Percentiles rank a stretch among this genome's conserved stretches.
phyloP scores from a whole-genome alignment of 2,113 vertebrate species.

The Hypocryptadius cinnamomeus region DNA sequence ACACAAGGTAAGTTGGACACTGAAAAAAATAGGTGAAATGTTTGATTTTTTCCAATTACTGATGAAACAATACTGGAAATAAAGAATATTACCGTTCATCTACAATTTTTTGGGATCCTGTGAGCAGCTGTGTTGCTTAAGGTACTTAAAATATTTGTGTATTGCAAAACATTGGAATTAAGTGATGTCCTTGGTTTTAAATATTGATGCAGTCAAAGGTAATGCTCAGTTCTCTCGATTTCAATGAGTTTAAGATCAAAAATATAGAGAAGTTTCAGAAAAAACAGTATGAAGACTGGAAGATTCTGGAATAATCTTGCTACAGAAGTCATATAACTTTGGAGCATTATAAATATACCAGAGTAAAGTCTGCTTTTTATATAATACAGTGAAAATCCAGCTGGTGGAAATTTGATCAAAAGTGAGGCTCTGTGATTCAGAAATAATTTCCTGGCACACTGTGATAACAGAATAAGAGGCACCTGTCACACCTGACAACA shows the following conservation, averaged over 20 bases:
- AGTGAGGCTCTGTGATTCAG: neutral
- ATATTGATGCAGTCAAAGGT: neutral
- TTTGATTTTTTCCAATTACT: neutral
- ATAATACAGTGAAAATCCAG: neutral
- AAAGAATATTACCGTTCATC: neutral
- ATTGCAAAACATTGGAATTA: neutral
- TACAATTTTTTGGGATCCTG: neutral
- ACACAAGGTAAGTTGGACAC: neutral
- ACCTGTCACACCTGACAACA: neutral
- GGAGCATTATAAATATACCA: neutral
- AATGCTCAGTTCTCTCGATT: neutral
- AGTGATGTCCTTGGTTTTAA: neutral
- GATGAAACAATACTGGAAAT: neutral
- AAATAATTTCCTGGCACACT: neutral
- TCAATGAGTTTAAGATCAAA: neutral
- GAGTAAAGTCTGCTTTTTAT: neutral
- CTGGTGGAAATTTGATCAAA: neutral
- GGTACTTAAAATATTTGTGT: neutral
- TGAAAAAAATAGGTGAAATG: neutral
- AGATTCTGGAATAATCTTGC: neutral
- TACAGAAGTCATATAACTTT: neutral
- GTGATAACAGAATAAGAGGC: neutral
- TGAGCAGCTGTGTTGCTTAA: neutral
- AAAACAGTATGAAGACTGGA: neutral
- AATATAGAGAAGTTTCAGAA: neutral